These are phyloP conservation scores for Spongilla lacustris DNA, from an alignment of 37 sponge, comb jelly and placozoan genomes.

Conservation along the genomic window DNA sequence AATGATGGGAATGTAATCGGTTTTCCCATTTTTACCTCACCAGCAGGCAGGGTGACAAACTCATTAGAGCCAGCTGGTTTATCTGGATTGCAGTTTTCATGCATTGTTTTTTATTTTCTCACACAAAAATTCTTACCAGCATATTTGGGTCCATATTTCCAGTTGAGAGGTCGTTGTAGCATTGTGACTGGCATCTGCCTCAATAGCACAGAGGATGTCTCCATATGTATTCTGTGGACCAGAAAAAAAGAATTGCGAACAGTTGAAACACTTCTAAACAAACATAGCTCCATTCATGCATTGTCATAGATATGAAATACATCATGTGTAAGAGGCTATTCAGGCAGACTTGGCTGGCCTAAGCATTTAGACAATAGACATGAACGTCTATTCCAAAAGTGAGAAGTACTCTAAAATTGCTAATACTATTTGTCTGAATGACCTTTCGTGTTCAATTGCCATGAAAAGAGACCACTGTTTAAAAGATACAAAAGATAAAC, in stretches of 20 bases:
- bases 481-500: too few species aligned
- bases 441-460: constrained; percentile 81
- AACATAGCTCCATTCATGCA: too few species aligned
- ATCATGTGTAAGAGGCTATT: too few species aligned
- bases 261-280: too few species aligned
- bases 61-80: constrained; percentile 47
- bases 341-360: too few species aligned
- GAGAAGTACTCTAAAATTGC: too few species aligned
- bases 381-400: too few species aligned
- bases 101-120: too few species aligned
- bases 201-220: constrained; percentile 73
- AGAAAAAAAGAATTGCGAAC: too few species aligned
- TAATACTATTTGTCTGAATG: too few species aligned
- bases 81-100: background rate
- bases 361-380: too few species aligned
- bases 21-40: constrained; percentile 62
- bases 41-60: constrained; percentile 49
- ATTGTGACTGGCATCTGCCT: constrained; percentile 70
- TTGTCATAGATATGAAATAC: too few species aligned
- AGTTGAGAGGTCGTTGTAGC: constrained; percentile 51
- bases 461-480: constrained; percentile 73
- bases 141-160: constrained; percentile 74
- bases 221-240: constrained; percentile 58
- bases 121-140: constrained; percentile 18
- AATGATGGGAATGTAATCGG: constrained; percentile 75